These are phyloP conservation scores for Pimephales promelas DNA, from an alignment of 2,113 vertebrate genomes.

Conservation along the genomic window DNA sequence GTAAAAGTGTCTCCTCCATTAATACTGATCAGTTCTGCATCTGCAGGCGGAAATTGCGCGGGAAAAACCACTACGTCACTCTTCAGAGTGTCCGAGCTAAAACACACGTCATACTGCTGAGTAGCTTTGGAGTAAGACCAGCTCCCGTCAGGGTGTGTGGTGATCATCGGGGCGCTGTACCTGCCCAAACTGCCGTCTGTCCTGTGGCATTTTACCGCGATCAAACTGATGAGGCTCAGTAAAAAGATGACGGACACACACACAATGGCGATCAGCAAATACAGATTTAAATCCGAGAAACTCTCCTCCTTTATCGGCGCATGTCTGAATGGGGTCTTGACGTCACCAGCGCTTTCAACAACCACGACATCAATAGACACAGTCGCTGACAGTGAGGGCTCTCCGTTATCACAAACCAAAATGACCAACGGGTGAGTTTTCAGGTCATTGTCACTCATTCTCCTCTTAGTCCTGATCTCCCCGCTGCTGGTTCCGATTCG, in stretches of 20 bases:
- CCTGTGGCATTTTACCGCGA: slow-evolving; percentile 58
- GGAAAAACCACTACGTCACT: slow-evolving; percentile 57
- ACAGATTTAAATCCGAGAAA: slow-evolving; percentile 70
- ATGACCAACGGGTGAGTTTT: slow-evolving; percentile 56
- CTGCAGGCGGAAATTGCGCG: slow-evolving; percentile 28
- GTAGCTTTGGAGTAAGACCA: slow-evolving; percentile 58
- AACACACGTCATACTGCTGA: slow-evolving; percentile 60
- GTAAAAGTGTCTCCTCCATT: slow-evolving; percentile 50
- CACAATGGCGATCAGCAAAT: slow-evolving; percentile 59
- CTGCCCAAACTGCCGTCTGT: slow-evolving; percentile 50
- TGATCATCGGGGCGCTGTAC: slow-evolving; percentile 54
- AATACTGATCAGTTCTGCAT: slow-evolving; percentile 56
- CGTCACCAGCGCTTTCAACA: slow-evolving; percentile 54
- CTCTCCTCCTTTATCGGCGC: slow-evolving; percentile 58
- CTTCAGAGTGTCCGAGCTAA: slow-evolving; percentile 56
- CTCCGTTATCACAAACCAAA: slow-evolving; percentile 62
- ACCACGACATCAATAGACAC: slow-evolving; percentile 59
- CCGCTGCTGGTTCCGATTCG: slow-evolving; percentile 56
- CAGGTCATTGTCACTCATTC: slow-evolving; percentile 59
- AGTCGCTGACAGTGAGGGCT: slow-evolving; percentile 56
- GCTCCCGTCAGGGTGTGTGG: slow-evolving; percentile 45
- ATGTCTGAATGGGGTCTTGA: slow-evolving; percentile 73
- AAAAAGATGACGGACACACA: slow-evolving; percentile 57
- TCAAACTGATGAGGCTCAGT: slow-evolving; percentile 51
- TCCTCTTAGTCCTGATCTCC: slow-evolving; percentile 61